These are phyloP conservation scores for Blastobasis lacticolella DNA, from an alignment of 2,888 invertebrate species.

Conservation along the genomic window DNA sequence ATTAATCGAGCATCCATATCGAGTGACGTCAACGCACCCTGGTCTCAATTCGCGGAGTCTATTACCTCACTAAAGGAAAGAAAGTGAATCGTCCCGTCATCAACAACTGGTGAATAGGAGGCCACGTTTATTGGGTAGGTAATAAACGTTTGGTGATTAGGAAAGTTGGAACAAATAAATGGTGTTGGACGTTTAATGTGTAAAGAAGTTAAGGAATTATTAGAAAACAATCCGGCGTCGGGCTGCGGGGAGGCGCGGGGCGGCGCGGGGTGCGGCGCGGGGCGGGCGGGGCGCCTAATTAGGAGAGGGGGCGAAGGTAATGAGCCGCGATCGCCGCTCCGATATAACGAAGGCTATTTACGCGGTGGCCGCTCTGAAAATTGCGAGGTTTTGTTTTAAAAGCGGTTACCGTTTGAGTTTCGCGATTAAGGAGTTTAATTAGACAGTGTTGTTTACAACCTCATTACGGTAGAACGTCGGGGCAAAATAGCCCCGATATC, in stretches of 20 bases:
- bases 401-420: conserved; percentile 73
- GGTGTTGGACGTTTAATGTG: conserved; percentile 14
- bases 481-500: conserved; percentile 59
- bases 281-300: conserved; percentile 62
- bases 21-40: too few relatives aligned
- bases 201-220: conserved; percentile 66
- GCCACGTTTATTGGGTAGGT: too few relatives aligned
- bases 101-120: too few relatives aligned
- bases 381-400: conserved; percentile 73
- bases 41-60: too few relatives aligned
- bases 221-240: conserved; percentile 65
- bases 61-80: too few relatives aligned
- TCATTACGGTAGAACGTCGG: conserved; percentile 59
- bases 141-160: too few relatives aligned
- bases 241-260: conserved; percentile 24
- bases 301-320: conserved; percentile 65
- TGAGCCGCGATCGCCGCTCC: conserved; percentile 72
- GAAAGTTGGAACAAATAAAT: not conserved
- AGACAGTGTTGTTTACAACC: conserved; percentile 73
- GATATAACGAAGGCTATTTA: conserved; percentile 71
- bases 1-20: conserved; percentile 34
- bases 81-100: too few relatives aligned
- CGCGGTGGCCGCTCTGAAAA: conserved; percentile 69
- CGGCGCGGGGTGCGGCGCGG: conserved; percentile 23
- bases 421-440: conserved; percentile 74